Percentiles rank a stretch among this genome's conserved stretches.
Evolutionary conservation across 2,888 invertebrate genomes (phyloP).

Genomic region (Drosophila sordidula): DNA sequence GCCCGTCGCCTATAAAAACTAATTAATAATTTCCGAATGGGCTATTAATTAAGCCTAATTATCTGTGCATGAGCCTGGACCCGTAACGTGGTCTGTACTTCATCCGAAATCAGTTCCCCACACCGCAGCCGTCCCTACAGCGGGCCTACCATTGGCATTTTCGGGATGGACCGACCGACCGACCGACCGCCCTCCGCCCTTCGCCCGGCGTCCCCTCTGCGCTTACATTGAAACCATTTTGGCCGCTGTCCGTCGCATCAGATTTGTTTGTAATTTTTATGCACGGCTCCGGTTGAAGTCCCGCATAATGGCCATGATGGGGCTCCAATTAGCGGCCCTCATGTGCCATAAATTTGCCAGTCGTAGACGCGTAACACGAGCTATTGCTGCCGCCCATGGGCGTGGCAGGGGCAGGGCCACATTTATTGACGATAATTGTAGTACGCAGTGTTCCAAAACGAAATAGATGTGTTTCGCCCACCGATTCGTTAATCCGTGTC

Average conservation of each 20-base stretch:
- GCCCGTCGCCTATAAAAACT: constrained; percentile 85
- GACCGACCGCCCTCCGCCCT: not conserved
- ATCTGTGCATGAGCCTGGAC: constrained; percentile 82
- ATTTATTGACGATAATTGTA: constrained; percentile 35
- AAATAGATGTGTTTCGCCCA: not conserved
- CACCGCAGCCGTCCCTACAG: not conserved
- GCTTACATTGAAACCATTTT: constrained; percentile 37
- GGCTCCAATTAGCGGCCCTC: constrained; percentile 63
- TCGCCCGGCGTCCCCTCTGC: not conserved
- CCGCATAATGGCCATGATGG: constrained; percentile 81
- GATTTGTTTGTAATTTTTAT: constrained; percentile 63
- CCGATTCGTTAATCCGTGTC: not conserved
- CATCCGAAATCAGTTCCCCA: constrained; percentile 33
- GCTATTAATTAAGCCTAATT: constrained; percentile 86
- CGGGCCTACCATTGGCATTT: constrained; percentile 31
- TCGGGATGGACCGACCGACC: constrained; percentile 5
- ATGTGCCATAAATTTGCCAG: constrained; percentile 50
- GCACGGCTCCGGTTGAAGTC: constrained; percentile 35
- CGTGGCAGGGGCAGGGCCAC: not conserved
- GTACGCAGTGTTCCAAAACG: constrained; percentile 10
- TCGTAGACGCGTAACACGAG: constrained; percentile 16
- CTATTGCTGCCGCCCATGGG: not conserved
- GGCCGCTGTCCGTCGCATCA: constrained; percentile 39
- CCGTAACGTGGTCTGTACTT: constrained; percentile 64
- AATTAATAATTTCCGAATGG: constrained; percentile 86